These are phyloP conservation scores for Sturnus vulgaris DNA, from an alignment of 2,113 vertebrate genomes.

Conservation along the genomic window DNA sequence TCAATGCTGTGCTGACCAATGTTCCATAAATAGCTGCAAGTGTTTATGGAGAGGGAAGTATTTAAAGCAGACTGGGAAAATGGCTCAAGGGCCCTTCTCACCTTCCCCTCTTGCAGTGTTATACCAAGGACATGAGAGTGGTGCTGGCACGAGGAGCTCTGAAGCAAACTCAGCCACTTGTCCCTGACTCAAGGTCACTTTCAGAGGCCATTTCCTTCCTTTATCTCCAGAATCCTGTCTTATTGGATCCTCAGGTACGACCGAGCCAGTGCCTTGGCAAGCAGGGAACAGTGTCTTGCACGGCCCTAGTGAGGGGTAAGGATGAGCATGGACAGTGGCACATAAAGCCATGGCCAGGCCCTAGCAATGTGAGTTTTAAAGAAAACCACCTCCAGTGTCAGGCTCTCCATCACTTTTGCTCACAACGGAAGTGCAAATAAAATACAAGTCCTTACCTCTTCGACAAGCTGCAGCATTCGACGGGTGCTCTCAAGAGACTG, in stretches of 20 bases:
- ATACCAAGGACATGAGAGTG: neutral
- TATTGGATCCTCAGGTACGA: neutral
- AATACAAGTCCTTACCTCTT: constrained; percentile 86
- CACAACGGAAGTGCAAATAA: neutral
- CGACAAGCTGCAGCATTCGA: constrained; percentile 98
- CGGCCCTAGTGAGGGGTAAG: neutral
- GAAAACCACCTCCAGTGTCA: neutral
- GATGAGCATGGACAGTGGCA: neutral
- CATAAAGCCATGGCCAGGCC: neutral
- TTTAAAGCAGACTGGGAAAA: neutral
- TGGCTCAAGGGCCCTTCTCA: neutral
- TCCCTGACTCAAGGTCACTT: neutral
- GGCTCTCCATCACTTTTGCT: neutral
- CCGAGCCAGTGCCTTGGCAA: neutral
- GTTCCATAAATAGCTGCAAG: neutral
- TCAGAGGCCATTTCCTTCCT: neutral
- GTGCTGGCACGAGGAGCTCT: neutral
- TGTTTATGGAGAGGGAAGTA: neutral
- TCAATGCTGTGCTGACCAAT: neutral
- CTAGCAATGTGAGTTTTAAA: neutral
- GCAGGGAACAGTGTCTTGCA: neutral
- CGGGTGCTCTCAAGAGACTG: constrained; percentile 98
- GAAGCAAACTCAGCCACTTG: neutral
- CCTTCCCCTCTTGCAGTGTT: neutral
- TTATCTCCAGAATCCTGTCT: neutral